These are phyloP conservation scores for Otus sunia DNA, from an alignment of 2,113 vertebrate genomes.

Conservation along the genomic window DNA sequence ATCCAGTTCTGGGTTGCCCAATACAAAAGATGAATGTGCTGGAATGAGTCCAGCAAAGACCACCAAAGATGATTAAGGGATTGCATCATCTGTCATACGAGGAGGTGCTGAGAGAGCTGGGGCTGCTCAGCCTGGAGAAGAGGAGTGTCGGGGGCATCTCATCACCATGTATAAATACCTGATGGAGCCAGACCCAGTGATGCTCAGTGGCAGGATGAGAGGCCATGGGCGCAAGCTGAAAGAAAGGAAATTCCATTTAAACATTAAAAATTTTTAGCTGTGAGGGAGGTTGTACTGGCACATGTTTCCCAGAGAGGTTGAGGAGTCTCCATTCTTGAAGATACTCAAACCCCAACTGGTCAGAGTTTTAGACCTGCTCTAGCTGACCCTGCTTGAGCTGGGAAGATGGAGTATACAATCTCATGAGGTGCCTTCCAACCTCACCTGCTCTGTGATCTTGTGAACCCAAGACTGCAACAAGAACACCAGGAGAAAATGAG, in stretches of 20 bases:
- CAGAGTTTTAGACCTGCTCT: background rate
- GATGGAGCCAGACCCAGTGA: background rate
- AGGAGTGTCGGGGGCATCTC: background rate
- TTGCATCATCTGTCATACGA: background rate
- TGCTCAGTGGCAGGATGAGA: background rate
- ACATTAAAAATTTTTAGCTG: background rate
- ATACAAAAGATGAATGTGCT: background rate
- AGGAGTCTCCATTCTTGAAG: background rate
- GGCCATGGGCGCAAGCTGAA: background rate
- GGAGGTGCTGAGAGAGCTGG: background rate
- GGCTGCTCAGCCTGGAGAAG: background rate
- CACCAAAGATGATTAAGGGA: background rate
- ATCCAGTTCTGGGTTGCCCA: background rate
- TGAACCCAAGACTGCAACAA: background rate
- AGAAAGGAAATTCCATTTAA: background rate
- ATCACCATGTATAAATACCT: background rate
- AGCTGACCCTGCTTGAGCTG: background rate
- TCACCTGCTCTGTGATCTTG: background rate
- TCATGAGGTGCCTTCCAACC: background rate
- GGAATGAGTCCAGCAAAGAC: background rate
- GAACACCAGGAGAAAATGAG: background rate
- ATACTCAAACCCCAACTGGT: background rate
- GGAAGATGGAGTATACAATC: background rate
- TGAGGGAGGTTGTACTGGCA: background rate
- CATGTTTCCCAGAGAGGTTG: background rate